Percentiles rank a stretch among this genome's conserved stretches.
phyloP scores from a whole-genome alignment of 2,113 vertebrate species.

The Peromyscus maniculatus region DNA sequence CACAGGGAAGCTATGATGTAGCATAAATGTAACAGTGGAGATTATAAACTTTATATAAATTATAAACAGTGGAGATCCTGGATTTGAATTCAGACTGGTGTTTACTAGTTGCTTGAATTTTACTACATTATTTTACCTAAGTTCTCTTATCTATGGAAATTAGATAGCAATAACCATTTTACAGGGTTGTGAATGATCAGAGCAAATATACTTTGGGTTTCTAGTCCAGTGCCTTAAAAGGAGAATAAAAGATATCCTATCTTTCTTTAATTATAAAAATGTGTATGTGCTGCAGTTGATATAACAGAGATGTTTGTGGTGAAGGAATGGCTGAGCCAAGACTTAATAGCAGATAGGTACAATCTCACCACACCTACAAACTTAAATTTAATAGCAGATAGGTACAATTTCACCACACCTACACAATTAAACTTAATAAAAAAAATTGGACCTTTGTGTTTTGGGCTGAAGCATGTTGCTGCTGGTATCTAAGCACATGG shows the following conservation, averaged over 20 bases:
- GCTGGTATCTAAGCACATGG: background rate
- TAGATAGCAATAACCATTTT: background rate
- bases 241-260: background rate
- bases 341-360: background rate
- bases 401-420: no score
- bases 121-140: background rate
- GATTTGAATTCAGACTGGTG: background rate
- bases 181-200: background rate
- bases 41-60: background rate
- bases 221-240: background rate
- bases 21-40: background rate
- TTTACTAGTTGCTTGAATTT: conserved; percentile 9
- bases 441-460: background rate
- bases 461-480: background rate
- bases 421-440: background rate
- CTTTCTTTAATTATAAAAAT: background rate
- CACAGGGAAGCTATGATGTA: background rate
- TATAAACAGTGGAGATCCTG: no score
- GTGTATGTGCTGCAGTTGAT: background rate
- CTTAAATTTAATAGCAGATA: background rate
- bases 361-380: background rate
- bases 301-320: background rate
- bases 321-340: background rate
- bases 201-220: background rate
- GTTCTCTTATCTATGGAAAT: background rate